Base-by-base conservation (phyloP, 2,888 invertebrate genomes). In the Chamaedrilus cognettii region DNA sequence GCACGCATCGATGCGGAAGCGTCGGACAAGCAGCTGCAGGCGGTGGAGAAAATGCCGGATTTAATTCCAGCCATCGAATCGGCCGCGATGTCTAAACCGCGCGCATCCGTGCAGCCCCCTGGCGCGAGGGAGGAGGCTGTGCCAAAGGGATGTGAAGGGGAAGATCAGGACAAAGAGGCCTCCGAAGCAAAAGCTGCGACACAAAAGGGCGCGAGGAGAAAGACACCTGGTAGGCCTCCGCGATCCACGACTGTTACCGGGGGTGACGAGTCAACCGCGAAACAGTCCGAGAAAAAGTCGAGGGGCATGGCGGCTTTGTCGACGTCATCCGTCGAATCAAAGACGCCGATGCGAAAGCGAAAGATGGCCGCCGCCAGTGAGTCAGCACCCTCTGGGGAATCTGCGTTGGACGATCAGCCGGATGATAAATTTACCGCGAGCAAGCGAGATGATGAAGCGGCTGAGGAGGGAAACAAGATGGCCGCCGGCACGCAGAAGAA, bases 31-130 rank as follows among this genome's bases (percentile, higher is more conserved):
- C 42, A 42, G 11, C 19, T 42, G 42, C n/a, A n/a, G n/a, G n/a
- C n/a, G n/a, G n/a, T n/a, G n/a, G 55, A 52, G 28, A 52, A 26
- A 52, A 52, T 52, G 55, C 55, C 55, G 55, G 55, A 52, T 52
- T 26, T 52, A 19, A 52, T 52, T 52, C 55, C 55, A 52, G 55
- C 55, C 7, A 5, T 52, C 23, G 55, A 52, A 52, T 11, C 11
- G 55, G 26, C 2, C 5, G 51, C 31, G 2, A 31, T 28, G 3
- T 30, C 28, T 26, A 26, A 51, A n/a, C 19, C 31, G n/a, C 15
- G 3, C 51, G 32, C 30, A 32, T 30, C 42, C 31, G 31, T 26
- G 3, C 28, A 30, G 23, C 19, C 58, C 26, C 34, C 49, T 19
- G 34, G 15, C 23, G 34, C 23, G 19, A 23, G 35, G 3, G 60